These are phyloP conservation scores for Lasioglossum morio DNA, from an alignment of 2,888 invertebrate genomes.

Conservation along the genomic window DNA sequence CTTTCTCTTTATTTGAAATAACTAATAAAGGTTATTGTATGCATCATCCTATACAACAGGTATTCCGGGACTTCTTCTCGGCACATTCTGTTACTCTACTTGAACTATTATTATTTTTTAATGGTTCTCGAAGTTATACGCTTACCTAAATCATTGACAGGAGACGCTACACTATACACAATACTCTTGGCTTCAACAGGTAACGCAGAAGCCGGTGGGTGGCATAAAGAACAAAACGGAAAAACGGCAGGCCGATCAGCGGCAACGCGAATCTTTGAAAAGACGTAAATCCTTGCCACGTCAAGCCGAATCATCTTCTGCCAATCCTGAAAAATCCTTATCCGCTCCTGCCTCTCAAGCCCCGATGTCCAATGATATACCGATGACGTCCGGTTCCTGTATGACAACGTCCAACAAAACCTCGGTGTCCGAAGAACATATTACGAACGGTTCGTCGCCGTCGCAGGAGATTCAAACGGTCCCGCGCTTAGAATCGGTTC, in stretches of 20 bases:
- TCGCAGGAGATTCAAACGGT: conserved; percentile 58
- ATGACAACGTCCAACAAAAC: conserved; percentile 52
- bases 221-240: conserved; percentile 68
- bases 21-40: background rate
- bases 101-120: background rate
- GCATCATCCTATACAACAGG: conserved; percentile 44
- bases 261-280: conserved; percentile 67
- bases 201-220: conserved; percentile 61
- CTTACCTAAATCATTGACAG: background rate
- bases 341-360: conserved; percentile 51
- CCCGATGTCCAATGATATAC: conserved; percentile 41
- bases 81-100: conserved; percentile 21
- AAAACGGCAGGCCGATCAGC: conserved; percentile 70
- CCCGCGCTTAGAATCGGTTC: conserved; percentile 56
- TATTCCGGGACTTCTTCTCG: conserved; percentile 55
- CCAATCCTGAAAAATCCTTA: conserved; percentile 54
- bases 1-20: background rate
- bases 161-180: conserved; percentile 40
- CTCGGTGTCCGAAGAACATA: conserved; percentile 48
- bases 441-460: conserved; percentile 46
- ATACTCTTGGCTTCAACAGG: conserved; percentile 68
- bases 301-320: conserved; percentile 54
- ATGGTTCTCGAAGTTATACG: conserved; percentile 23
- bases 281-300: conserved; percentile 71
- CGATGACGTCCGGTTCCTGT: conserved; percentile 42